Evolutionary conservation across 2,888 invertebrate species (phyloP), one percentile per base, ranked within the genome.

Genomic region (Protonemura montana): DNA sequence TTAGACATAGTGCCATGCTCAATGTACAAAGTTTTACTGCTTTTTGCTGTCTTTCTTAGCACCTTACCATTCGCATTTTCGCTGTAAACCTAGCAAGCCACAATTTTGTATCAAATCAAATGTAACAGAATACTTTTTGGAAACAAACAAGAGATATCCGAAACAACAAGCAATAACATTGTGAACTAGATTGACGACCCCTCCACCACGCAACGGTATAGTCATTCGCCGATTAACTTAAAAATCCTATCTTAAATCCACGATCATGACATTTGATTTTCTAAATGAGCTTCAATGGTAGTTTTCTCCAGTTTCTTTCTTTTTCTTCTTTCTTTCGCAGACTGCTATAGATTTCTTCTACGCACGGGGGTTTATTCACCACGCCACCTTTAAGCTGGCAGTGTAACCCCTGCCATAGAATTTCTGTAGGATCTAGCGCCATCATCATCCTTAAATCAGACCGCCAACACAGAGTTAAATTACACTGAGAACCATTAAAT

Each of bases 401-500:
- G 13, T 13, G 59, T 21, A 59, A 59, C 59, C 59, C 59, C 59
- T 7, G 59, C 13, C 59, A 59, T 59, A 59, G 6, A 59, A 59
- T 59, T 59, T 59, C 59, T 59, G 59, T 2, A 59, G 16, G 59
- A 59, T 59, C 59, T 59, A 59, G 21, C 21, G 59, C 59, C 59
- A 59, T 59, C 59, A 59, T 59, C 59, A 59, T 59, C 59, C 59
- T 13, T 59, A 59, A 59, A 59, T 59, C 59, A 59, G 59, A 59
- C 13, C 59, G 59, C 59, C 59, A 59, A 59, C 59, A 59, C 59
- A 59, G 59, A 2, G 59, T 59, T 59, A 10, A 59, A 59, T 81
- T 30, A 81, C 21, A 81, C 28, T 29, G 29, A 29, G 81, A 59
- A 59, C 81, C 30, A 81, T 81, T 81, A 81, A 81, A 81, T 27